Conservation (phyloP, 2,113 vertebrate species). For the Vidua chalybeata region DNA sequence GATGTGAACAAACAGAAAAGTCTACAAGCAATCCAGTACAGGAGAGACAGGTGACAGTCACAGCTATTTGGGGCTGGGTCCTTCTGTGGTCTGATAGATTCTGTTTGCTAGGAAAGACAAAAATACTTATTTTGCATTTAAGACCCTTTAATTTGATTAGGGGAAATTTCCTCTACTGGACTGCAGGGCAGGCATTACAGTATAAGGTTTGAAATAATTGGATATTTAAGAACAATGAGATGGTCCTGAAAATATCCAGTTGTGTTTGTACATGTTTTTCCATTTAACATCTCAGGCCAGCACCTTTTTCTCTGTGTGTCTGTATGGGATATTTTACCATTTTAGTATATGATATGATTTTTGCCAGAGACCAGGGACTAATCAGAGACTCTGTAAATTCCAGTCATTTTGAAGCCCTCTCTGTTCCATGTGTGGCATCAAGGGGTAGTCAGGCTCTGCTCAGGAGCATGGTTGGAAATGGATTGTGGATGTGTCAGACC, state of each 20-base stretch:
- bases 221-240: background rate
- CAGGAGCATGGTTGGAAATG: background rate
- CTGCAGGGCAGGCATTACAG: background rate
- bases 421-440: rapidly evolving
- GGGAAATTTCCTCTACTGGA: background rate
- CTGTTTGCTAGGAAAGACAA: background rate
- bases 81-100: background rate
- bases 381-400: background rate
- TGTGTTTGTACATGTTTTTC: background rate
- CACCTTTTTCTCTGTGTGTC: background rate
- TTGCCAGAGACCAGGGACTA: background rate
- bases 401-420: background rate
- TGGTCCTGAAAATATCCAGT: background rate
- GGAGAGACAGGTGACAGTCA: background rate
- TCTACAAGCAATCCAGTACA: background rate
- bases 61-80: background rate
- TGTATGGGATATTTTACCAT: background rate
- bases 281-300: background rate
- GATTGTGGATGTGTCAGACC: no score
- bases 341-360: rapidly evolving
- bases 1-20: background rate
- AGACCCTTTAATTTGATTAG: background rate
- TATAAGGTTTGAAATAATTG: background rate
- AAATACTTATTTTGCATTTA: background rate
- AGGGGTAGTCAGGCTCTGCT: no score